Conservation (phyloP, 2,888 invertebrate genomes). For the Noctua fimbriata region DNA sequence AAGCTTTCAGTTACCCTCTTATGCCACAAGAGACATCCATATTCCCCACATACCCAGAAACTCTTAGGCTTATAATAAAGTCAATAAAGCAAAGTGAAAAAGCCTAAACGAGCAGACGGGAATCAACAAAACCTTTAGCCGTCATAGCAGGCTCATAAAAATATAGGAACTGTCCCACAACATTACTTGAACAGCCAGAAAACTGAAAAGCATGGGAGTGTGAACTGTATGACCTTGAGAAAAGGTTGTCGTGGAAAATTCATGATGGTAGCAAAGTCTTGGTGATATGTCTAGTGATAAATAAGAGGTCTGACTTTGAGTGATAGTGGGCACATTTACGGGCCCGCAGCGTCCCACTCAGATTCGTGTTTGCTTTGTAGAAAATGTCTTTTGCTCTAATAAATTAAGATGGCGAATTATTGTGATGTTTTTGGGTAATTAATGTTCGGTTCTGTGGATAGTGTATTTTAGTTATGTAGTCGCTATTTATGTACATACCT, state of each 20-base stretch:
- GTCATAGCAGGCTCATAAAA: slow-evolving; percentile 68
- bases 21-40: slow-evolving; percentile 36
- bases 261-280: slow-evolving; percentile 16
- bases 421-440: slow-evolving; percentile 70
- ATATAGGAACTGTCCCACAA: slow-evolving; percentile 63
- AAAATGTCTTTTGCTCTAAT: slow-evolving; percentile 78
- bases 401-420: slow-evolving; percentile 73
- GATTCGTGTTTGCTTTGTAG: slow-evolving; percentile 78
- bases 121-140: slow-evolving; percentile 68
- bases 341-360: slow-evolving; percentile 73
- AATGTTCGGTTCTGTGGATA: slow-evolving; percentile 56
- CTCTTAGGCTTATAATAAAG: slow-evolving; percentile 58
- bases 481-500: neutral
- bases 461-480: slow-evolving; percentile 51
- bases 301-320: slow-evolving; percentile 86
- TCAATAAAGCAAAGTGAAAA: slow-evolving; percentile 66
- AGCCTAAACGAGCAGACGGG: slow-evolving; percentile 63
- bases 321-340: slow-evolving; percentile 80
- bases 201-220: slow-evolving; percentile 32
- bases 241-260: slow-evolving; percentile 29
- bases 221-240: slow-evolving; percentile 33
- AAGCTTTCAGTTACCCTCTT: slow-evolving; percentile 33
- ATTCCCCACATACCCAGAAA: slow-evolving; percentile 40
- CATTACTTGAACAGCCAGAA: neutral
- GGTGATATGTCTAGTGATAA: slow-evolving; percentile 78